A percentile compares a stretch with the other conserved stretches of the same genome.
Evolutionary conservation across 2,797 vertebrate genomes (phyloP).

Genomic region (Cyprinella venusta): DNA sequence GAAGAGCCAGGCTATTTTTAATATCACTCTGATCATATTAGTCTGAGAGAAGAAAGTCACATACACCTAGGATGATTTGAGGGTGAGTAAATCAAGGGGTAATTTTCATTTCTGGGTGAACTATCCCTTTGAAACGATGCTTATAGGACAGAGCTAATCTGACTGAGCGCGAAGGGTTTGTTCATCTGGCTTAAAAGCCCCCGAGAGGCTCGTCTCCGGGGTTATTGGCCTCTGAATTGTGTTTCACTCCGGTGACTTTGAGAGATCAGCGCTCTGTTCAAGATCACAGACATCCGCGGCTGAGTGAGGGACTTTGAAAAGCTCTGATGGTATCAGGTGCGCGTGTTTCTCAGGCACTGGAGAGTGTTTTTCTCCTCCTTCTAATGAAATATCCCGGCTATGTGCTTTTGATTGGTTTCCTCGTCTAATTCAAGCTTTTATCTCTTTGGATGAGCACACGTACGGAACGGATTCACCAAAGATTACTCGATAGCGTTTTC

Average conservation of each 20-base stretch:
- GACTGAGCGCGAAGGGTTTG: neutral
- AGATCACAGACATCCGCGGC: conserved; percentile 30
- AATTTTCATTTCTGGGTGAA: no score
- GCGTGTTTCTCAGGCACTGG: conserved; percentile 25
- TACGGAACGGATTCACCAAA: neutral
- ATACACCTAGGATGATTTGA: no score
- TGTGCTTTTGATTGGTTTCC: conserved; percentile 23
- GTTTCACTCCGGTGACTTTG: conserved; percentile 32
- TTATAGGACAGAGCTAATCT: conserved; percentile 6
- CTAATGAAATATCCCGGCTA: conserved; percentile 33
- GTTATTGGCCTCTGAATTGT: conserved; percentile 25
- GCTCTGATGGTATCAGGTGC: conserved; percentile 43
- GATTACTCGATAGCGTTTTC: conserved; percentile 2
- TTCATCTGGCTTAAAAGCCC: conserved; percentile 8
- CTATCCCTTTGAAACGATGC: neutral
- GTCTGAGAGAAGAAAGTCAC: no score
- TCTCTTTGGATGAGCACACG: conserved; percentile 17
- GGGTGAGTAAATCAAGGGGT: no score
- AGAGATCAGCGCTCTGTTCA: conserved; percentile 38
- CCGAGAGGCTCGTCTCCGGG: conserved; percentile 4
- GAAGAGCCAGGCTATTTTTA: no score
- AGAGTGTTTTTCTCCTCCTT: conserved; percentile 19
- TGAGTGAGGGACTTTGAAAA: conserved; percentile 13
- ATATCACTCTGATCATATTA: no score
- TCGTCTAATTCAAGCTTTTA: conserved; percentile 23